Evolutionary conservation across 2,113 vertebrate species (phyloP).

Genomic region (Centropristis striata): DNA sequence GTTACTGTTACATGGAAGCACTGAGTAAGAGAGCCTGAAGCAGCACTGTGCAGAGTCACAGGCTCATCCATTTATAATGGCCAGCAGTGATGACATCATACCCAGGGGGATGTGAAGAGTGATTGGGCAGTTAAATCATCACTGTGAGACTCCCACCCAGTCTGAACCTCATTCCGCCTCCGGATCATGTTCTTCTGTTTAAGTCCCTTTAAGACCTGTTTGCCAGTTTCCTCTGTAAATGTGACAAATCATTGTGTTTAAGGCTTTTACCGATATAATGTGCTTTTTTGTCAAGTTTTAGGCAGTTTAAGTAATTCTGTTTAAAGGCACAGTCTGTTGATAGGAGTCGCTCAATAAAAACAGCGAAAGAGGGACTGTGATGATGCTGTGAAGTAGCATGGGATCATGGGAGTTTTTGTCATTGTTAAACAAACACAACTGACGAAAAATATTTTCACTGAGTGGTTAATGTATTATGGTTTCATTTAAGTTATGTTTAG

Average conservation of each 20-base stretch:
- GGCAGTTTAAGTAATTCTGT: neutral
- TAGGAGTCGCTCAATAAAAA: no score
- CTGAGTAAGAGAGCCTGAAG: constrained; percentile 57
- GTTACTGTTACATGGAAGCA: constrained; percentile 47
- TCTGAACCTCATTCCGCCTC: neutral
- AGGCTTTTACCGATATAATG: neutral
- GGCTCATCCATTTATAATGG: constrained; percentile 61
- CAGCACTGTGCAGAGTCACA: constrained; percentile 40
- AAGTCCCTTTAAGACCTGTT: neutral
- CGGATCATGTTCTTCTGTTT: constrained; percentile 2
- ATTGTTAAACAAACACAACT: no score
- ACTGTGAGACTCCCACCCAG: neutral
- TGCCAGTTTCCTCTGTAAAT: neutral
- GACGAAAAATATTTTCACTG: no score
- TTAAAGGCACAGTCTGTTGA: no score
- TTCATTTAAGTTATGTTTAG: no score
- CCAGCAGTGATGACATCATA: constrained; percentile 69
- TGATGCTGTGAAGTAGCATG: no score
- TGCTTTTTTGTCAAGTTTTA: neutral
- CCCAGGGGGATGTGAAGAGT: constrained; percentile 36
- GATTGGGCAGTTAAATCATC: constrained; percentile 57
- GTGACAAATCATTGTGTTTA: neutral
- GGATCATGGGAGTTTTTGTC: no score
- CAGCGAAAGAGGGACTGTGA: no score
- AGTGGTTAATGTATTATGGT: no score